Conservation (phyloP, 2,797 vertebrate genomes). For the Syndactyla subalaris region DNA sequence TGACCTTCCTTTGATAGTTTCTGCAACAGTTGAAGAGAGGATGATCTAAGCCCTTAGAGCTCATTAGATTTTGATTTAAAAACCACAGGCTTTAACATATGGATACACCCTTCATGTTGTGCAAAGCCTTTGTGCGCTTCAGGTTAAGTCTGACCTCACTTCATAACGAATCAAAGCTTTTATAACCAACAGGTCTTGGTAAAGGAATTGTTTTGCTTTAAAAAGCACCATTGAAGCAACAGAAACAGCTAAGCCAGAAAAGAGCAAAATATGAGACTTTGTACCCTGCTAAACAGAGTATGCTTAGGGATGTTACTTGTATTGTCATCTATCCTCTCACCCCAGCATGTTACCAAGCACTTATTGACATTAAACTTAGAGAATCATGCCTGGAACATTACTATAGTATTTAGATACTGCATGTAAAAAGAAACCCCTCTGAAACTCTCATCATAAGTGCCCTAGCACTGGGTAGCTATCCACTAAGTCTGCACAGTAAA, state of each 20-base stretch:
- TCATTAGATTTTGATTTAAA: slow-evolving; percentile 17
- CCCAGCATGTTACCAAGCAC: background rate
- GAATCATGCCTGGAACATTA: background rate
- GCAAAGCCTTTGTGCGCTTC: background rate
- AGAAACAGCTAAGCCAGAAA: background rate
- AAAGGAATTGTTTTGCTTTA: background rate
- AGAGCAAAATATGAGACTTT: background rate
- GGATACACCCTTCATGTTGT: background rate
- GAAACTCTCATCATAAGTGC: background rate
- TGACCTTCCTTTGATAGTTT: background rate
- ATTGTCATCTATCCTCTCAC: background rate
- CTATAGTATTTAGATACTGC: background rate
- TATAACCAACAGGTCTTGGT: background rate
- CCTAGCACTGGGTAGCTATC: background rate
- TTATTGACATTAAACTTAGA: background rate
- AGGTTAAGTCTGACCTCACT: background rate
- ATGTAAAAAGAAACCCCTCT: background rate
- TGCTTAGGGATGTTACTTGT: background rate
- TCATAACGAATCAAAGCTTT: slow-evolving; percentile 12
- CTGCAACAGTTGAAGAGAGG: background rate
- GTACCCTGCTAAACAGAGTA: background rate
- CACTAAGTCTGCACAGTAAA: background rate
- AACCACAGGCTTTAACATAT: background rate
- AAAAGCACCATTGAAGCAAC: background rate
- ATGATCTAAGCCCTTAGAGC: background rate